phyloP scores from a whole-genome alignment of 2,888 invertebrate genomes.

The Lamproptera curius region DNA sequence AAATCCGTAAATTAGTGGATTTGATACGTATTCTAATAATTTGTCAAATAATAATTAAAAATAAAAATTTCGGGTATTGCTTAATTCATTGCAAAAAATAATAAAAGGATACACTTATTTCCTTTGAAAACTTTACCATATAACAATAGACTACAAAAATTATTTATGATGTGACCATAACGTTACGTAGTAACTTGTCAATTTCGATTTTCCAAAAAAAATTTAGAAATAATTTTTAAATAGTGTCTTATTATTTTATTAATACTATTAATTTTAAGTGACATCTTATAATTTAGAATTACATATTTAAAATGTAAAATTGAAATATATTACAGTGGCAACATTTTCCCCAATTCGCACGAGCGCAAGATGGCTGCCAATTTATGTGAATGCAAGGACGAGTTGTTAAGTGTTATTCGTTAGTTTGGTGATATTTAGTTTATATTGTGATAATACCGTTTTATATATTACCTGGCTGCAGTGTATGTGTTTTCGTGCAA shows the following conservation, averaged over 20 bases:
- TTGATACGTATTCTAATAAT: no score
- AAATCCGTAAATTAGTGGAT: no score
- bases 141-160: no score
- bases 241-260: background rate
- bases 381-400: slow-evolving; percentile 76
- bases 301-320: no score
- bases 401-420: slow-evolving; percentile 67
- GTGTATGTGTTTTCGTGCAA: slow-evolving; percentile 69
- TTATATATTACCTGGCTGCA: slow-evolving; percentile 49
- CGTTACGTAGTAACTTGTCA: background rate
- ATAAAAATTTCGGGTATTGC: no score
- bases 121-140: no score
- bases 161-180: no score
- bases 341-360: slow-evolving; percentile 51
- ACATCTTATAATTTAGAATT: no score
- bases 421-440: slow-evolving; percentile 56
- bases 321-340: slow-evolving; percentile 45
- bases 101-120: no score
- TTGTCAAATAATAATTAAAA: no score
- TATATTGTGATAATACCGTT: slow-evolving; percentile 64
- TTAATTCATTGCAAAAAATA: no score
- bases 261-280: no score
- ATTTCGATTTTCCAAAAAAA: background rate
- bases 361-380: slow-evolving; percentile 76
- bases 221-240: background rate